Conservation (phyloP, 2,888 invertebrate species). For the Yponomeuta cagnagella region DNA sequence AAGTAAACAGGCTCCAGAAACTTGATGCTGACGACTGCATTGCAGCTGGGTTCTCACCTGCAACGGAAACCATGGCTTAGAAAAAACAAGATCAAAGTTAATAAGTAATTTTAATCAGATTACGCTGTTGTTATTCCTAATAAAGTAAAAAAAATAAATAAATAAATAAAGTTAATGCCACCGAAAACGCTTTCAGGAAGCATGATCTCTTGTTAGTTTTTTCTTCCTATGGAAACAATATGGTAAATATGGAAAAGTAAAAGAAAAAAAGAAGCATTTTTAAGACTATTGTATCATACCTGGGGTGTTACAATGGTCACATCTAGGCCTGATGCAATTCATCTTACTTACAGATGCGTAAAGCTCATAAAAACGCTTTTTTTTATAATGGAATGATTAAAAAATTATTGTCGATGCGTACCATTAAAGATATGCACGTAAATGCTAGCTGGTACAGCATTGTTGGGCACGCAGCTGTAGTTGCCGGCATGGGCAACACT, state of each 20-base stretch:
- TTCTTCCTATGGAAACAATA: no score
- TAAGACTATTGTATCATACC: no score
- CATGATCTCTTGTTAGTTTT: no score
- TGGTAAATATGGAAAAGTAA: no score
- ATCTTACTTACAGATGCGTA: no score
- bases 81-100: background rate
- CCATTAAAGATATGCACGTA: slow-evolving; percentile 93
- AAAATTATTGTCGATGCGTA: slow-evolving; percentile 31
- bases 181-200: background rate
- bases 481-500: slow-evolving; percentile 87
- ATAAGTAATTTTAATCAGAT: no score
- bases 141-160: no score
- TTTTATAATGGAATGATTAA: background rate
- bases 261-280: no score
- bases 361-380: background rate
- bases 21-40: slow-evolving; percentile 81
- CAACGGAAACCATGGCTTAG: slow-evolving; percentile 31
- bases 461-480: slow-evolving; percentile 92
- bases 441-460: slow-evolving; percentile 90
- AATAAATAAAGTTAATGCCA: background rate
- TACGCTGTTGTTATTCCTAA: no score
- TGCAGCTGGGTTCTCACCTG: slow-evolving; percentile 88
- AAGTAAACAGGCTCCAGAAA: slow-evolving; percentile 39
- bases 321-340: no score
- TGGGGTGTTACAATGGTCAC: no score